phyloP scores from a whole-genome alignment of 2,797 vertebrate species.

The Tachyglossus aculeatus region DNA sequence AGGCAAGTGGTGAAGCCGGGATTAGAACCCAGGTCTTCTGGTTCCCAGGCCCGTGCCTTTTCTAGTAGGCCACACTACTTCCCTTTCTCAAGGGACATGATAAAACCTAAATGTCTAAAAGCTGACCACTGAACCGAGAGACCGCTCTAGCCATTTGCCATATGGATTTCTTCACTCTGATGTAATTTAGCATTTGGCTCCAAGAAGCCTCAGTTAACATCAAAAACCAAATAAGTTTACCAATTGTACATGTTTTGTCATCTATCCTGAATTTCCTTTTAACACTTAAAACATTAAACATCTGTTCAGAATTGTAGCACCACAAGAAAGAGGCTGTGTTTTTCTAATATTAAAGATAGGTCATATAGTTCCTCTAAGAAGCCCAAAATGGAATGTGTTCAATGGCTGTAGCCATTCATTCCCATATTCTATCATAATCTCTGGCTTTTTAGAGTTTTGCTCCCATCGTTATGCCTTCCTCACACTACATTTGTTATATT shows the following conservation, averaged over 20 bases:
- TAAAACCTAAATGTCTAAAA: background rate
- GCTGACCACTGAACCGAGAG: background rate
- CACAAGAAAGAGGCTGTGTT: background rate
- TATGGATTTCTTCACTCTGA: background rate
- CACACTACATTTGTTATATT: no score
- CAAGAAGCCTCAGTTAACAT: background rate
- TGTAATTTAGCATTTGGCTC: background rate
- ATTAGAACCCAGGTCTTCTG: no score
- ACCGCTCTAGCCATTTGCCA: background rate
- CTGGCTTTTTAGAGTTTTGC: no score
- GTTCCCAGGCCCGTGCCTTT: no score
- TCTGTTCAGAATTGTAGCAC: background rate
- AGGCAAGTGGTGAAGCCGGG: no score
- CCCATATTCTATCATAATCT: background rate
- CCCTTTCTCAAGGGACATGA: background rate
- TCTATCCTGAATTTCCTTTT: background rate
- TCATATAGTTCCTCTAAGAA: no score
- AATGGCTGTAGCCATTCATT: background rate
- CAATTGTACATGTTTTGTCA: background rate
- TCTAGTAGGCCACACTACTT: no score
- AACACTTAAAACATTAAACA: background rate
- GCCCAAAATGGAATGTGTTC: background rate
- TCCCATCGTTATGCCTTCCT: no score
- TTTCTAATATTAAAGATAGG: background rate
- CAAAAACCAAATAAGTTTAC: background rate